Evolutionary conservation across 2,113 vertebrate genomes (phyloP), one percentile per base, ranked within the genome.

Genomic region (Nothobranchius kuhntae): DNA sequence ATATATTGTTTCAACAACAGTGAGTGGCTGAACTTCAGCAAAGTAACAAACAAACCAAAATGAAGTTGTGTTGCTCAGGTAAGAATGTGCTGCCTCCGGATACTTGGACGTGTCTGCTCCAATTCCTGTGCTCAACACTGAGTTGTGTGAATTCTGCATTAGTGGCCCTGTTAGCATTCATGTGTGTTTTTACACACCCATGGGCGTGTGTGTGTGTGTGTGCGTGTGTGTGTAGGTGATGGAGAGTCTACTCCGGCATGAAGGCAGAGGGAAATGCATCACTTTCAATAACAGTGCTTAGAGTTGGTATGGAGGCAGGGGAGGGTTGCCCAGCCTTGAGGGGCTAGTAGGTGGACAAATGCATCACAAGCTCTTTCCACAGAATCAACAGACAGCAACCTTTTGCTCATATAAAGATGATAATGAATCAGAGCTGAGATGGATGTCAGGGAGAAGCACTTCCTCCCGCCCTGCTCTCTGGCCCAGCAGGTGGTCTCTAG

Each of bases 201-300:
- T 53, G 13, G 13, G 59, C 57, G 63, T 42, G 8, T 50, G 60
- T 48, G 42, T 4, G 4, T 30, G 30, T 30, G 30, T 30, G 60
- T 44, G 26, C 21, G 55, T 42, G 40, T 21, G 47, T 50, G 51
- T 80, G 72, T 70, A 61, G 67, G 72, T 77, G 85, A 87, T 85
- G 73, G 71, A 89, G 80, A 51, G 77, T 84, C 68, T 63, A 71
- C 80, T 81, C 78, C 63, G 50, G 69, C 57, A 73, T 67, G 72
- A 60, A 80, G 79, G 77, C 82, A 75, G 57, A 78, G 81, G 72
- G 61, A 80, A 74, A 81, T 78, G 75, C 83, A 87, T 88, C 83
- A 83, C 81, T 88, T 85, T 89, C 79, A 88, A 89, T 85, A 87
- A 89, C 77, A 65, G 82, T 73, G 76, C 78, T 83, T 83, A 82